Base-by-base conservation (phyloP, 2,888 invertebrate species). In the Euzetes globulus region DNA sequence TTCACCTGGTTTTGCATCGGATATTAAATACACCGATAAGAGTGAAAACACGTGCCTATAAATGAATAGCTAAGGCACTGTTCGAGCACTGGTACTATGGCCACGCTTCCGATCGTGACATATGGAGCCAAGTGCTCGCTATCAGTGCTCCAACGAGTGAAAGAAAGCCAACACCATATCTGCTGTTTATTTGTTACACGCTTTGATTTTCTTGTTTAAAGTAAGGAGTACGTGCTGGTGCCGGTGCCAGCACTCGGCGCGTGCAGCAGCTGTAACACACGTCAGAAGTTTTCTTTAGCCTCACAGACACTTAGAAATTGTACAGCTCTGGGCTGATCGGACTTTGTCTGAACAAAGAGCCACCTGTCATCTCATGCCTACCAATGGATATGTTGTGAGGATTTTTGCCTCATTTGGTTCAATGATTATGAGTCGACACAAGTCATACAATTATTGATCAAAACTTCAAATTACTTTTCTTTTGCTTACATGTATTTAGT, bases 91-190 rank as follows among this genome's bases (percentile, higher is more conserved):
- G 60, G 60, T 7, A 60, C 63, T 63, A 17, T 63, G 63, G 63
- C 63, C 63, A 63, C 63, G 37, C 63, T 63, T 63, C 63, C 63
- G 63, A 63, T 63, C 63, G 63, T 63, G 63, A 63, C 63, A 63
- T 63, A 63, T 63, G 63, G 63, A 63, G 37, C 63, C 63, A 63
- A 37, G 33, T 29, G 33, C 15, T 58, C 25, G 15, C 60, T 63
- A 60, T 60, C 27, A 22, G 60, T 22, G 3, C 63, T 63, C 19
- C 33, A 37, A 63, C 63, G 1, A 63, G 1, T 27, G 9, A 25
- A 13, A 22, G 13, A 58, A 27, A 58, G 17, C n/a, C 25, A 15
- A 13, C n/a, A 63, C 37, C 33, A 63, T 3, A 37, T 17, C 37
- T 63, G 63, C 37, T 63, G 63, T 63, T 33, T 63, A n/a, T 33